phyloP scores from a whole-genome alignment of 1,140 invertebrate species.

The Leptinotarsa lineolata region DNA sequence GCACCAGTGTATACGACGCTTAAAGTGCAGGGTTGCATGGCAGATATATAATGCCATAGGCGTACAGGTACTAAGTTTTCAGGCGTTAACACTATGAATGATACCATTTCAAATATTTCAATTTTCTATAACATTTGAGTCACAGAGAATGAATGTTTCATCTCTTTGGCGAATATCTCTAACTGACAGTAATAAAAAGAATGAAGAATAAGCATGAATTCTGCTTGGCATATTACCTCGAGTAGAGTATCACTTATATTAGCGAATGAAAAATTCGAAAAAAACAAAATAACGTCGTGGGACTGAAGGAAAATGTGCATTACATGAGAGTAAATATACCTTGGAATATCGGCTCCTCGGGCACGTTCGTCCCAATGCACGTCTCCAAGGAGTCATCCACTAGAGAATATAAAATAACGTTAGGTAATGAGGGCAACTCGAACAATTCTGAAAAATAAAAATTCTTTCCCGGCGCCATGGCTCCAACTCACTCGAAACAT shows the following conservation, averaged over 20 bases:
- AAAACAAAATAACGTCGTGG: background rate
- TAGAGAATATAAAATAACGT: constrained; percentile 1
- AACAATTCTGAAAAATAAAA: constrained; percentile 6
- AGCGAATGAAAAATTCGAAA: background rate
- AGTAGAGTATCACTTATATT: background rate
- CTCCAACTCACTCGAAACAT: background rate
- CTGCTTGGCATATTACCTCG: too few relatives aligned
- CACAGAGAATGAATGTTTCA: too few relatives aligned
- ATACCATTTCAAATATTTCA: too few relatives aligned
- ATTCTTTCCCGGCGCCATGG: background rate
- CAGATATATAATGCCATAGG: too few relatives aligned
- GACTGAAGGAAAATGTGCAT: background rate
- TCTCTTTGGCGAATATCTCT: too few relatives aligned
- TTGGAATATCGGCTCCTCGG: background rate
- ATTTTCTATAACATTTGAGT: too few relatives aligned
- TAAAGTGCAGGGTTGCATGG: too few relatives aligned
- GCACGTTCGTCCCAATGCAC: constrained; percentile 4
- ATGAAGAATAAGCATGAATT: too few relatives aligned
- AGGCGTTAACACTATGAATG: too few relatives aligned
- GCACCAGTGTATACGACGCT: too few relatives aligned
- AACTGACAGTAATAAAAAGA: too few relatives aligned
- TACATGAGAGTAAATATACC: background rate
- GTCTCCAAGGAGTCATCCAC: background rate
- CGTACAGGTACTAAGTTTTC: too few relatives aligned
- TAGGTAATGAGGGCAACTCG: background rate